Evolutionary conservation across 2,797 vertebrate genomes (phyloP), one percentile per base, ranked within the genome.

Genomic region (Dendrocincla tyrannina): DNA sequence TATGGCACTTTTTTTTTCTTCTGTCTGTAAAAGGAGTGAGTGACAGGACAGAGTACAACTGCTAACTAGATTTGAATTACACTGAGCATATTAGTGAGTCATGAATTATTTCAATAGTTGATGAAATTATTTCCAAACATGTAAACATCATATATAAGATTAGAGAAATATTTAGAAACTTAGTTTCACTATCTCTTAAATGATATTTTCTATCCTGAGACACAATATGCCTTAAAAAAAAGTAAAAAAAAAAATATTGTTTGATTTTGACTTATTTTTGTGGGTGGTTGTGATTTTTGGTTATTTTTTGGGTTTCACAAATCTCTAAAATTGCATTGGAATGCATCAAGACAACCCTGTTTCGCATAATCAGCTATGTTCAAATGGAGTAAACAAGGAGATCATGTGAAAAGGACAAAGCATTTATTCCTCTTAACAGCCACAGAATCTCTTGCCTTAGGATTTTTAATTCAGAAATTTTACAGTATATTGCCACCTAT

Each of bases 401-500:
- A 70, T 28, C 23, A 37, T 5, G 2, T 30, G 30, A 70, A 87
- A 84, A 68, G 5, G 8, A 60, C 68, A 80, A 94, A 28, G 1
- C 4, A 60, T 69, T 72, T 68, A 20, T 68, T 50, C 24, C 66
- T 85, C 78, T 72, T 37, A 79, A 63, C 28, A 56, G 32, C 13
- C 58, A 70, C 44, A 24, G 33, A 70, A 63, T 30, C 8, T 53
- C 63, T 50, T 37, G 15, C 19, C 35, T 6, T 55, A 55, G 55
- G 22, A 42, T 30, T 85, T 85, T 87, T 13, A 73, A 74, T 74
- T 49, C 9, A 5, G 52, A 81, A 50, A 33, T 72, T 60, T 77
- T 80, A 74, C 35, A 52, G 53, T 49, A 46, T 30, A 74, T 85
- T 83, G 59, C 53, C 63, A 92, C 46, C 83, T 88, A 42, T 76